Evolutionary conservation across 2,797 vertebrate species (phyloP).

Genomic region (Syndactyla subalaris): DNA sequence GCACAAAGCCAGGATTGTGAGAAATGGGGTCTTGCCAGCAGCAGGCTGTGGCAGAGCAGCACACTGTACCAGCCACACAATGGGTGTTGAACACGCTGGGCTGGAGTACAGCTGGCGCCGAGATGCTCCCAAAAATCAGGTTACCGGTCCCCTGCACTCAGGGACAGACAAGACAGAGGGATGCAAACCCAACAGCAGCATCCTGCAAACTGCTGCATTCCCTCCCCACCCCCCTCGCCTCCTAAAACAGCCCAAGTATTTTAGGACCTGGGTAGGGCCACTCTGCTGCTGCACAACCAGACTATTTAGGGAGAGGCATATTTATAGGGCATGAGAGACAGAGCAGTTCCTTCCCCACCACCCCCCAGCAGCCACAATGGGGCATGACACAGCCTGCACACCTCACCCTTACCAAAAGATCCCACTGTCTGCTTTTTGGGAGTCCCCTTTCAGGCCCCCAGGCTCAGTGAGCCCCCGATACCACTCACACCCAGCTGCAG

Average conservation of each 20-base stretch:
- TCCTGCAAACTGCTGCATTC: not conserved
- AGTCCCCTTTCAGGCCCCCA: not conserved
- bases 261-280: not conserved
- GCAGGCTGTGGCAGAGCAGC: not conserved
- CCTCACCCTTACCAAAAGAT: not conserved
- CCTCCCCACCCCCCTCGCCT: not conserved
- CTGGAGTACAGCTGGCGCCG: not conserved
- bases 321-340: slow-evolving; percentile 33
- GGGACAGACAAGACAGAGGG: not conserved
- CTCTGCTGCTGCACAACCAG: not conserved
- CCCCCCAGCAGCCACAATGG: not conserved
- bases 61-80: slow-evolving; percentile 26
- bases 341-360: not conserved
- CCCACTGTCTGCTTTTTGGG: not conserved
- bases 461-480: not conserved
- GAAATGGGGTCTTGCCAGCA: slow-evolving; percentile 50
- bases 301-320: slow-evolving; percentile 44
- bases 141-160: not conserved
- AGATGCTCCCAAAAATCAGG: not conserved
- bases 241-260: not conserved
- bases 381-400: not conserved
- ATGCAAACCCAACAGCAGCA: not conserved
- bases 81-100: not conserved
- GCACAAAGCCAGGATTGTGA: slow-evolving; percentile 61
- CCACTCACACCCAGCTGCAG: not conserved